Evolutionary conservation across 2,113 vertebrate genomes (phyloP).

Genomic region (Phalacrocorax carbo): DNA sequence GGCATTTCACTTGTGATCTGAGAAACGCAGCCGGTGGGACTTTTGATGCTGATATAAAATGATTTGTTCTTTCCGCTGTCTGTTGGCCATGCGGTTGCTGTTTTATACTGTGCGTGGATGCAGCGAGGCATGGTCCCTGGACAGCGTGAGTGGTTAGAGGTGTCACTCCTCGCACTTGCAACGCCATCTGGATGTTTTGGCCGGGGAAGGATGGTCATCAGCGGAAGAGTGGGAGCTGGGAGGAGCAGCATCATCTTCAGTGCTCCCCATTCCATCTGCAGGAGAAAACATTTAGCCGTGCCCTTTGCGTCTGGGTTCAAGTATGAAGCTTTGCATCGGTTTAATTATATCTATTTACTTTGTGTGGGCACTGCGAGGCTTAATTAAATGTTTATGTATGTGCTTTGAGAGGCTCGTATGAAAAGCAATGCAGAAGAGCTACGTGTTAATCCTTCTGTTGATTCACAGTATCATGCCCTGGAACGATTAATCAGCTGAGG

Average conservation of each 20-base stretch:
- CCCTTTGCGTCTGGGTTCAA: neutral
- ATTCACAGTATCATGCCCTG: neutral
- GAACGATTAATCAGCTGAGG: neutral
- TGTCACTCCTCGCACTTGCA: neutral
- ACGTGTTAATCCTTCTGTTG: neutral
- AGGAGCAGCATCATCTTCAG: neutral
- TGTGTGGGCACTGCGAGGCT: neutral
- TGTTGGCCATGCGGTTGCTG: neutral
- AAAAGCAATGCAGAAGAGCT: neutral
- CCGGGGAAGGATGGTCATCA: fast-evolving
- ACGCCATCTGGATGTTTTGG: fast-evolving
- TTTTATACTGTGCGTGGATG: neutral
- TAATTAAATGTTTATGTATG: neutral
- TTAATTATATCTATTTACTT: neutral
- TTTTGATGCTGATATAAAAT: neutral
- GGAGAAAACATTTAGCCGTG: neutral
- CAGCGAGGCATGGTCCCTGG: neutral
- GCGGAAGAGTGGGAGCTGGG: neutral
- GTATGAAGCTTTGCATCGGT: neutral
- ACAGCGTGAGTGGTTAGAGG: neutral
- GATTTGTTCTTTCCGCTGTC: fast-evolving
- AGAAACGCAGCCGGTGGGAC: neutral
- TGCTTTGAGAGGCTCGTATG: neutral
- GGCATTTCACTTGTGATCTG: neutral
- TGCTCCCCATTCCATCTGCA: fast-evolving